phyloP scores from a whole-genome alignment of 2,888 invertebrate genomes.

The Leucophora obtusa region DNA sequence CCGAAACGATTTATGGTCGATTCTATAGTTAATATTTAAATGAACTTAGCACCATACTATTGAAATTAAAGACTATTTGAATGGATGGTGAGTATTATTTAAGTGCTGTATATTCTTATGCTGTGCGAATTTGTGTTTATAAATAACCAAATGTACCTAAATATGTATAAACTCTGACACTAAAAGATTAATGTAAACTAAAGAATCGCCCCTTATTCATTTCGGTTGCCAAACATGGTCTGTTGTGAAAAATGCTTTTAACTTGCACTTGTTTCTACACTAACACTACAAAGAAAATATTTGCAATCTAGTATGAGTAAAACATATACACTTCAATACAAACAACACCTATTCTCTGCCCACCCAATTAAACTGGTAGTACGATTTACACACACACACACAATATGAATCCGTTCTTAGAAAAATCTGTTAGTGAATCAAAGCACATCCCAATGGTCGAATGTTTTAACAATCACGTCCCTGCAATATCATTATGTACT shows the following conservation, averaged over 20 bases:
- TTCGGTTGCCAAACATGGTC: not conserved
- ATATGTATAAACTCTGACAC: too few species aligned
- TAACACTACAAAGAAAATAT: slow-evolving; percentile 12
- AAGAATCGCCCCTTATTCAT: too few species aligned
- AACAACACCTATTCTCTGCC: slow-evolving; percentile 31
- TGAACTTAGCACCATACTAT: too few species aligned
- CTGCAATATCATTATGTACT: slow-evolving; percentile 78
- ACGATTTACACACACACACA: not conserved
- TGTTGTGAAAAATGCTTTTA: not conserved
- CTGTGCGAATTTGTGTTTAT: too few species aligned
- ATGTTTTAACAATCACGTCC: slow-evolving; percentile 78
- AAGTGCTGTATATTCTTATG: too few species aligned
- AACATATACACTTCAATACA: not conserved
- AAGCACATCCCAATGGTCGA: slow-evolving; percentile 78
- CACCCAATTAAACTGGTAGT: slow-evolving; percentile 31
- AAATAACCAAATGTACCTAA: too few species aligned
- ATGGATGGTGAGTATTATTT: too few species aligned
- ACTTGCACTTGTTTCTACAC: slow-evolving; percentile 21
- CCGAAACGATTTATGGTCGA: too few species aligned
- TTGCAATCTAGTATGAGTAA: slow-evolving; percentile 9
- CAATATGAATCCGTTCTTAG: not conserved
- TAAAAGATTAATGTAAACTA: too few species aligned
- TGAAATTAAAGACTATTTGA: too few species aligned
- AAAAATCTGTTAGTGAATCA: slow-evolving; percentile 73
- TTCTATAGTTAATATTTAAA: too few species aligned